Conservation (phyloP, 1,140 invertebrate genomes). For the Lepidotrigona ventralis region DNA sequence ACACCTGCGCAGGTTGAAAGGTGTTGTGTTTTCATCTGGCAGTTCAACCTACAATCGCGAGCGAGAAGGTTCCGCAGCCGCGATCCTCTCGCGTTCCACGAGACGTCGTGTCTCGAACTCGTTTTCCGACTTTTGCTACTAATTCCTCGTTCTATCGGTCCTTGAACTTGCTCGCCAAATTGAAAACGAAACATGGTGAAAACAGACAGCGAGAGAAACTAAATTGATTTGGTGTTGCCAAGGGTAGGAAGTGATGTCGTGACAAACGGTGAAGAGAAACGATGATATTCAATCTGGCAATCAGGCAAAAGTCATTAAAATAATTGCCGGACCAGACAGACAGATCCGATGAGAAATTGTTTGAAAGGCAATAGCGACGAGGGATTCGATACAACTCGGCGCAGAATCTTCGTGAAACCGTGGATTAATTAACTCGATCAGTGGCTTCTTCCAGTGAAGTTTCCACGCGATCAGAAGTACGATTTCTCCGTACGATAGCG, state of each 20-base stretch:
- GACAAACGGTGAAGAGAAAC: background rate
- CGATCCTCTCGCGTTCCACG: constrained; percentile 53
- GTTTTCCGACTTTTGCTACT: background rate
- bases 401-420: background rate
- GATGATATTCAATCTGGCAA: background rate
- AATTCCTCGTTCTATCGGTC: background rate
- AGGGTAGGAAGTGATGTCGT: background rate
- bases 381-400: no score
- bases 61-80: constrained; percentile 67
- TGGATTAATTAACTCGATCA: constrained; percentile 6
- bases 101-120: background rate
- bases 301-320: background rate
- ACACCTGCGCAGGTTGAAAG: constrained; percentile 75
- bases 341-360: constrained; percentile 24
- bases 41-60: constrained; percentile 75
- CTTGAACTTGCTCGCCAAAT: background rate
- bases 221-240: background rate
- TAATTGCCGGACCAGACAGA: background rate
- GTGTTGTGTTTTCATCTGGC: constrained; percentile 79
- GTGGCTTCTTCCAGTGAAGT: background rate
- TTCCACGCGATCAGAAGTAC: background rate
- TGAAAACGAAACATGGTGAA: background rate
- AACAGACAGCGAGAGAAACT: background rate
- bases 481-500: background rate
- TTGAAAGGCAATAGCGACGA: background rate